phyloP scores from a whole-genome alignment of 1,140 invertebrate genomes.

The Phortica variegata region DNA sequence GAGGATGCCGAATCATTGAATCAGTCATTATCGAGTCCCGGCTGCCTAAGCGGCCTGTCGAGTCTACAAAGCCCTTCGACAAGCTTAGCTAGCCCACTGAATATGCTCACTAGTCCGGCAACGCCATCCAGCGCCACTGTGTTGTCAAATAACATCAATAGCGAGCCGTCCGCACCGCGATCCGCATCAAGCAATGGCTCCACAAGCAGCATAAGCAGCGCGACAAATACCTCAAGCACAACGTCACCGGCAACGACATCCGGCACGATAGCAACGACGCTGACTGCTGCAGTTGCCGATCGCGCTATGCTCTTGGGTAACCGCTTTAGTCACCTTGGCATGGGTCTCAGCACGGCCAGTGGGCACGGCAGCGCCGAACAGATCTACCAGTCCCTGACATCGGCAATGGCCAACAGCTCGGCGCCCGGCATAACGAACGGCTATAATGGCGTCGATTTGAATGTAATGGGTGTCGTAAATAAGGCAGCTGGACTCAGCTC shows the following conservation, averaged over 20 bases:
- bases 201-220: slow-evolving; percentile 30
- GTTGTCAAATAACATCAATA: slow-evolving; percentile 11
- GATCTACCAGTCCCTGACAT: slow-evolving; percentile 15
- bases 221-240: slow-evolving; percentile 40
- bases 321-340: slow-evolving; percentile 47
- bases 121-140: slow-evolving; percentile 15
- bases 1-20: slow-evolving; percentile 67
- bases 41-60: slow-evolving; percentile 73
- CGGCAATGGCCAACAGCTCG: background rate
- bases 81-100: slow-evolving; percentile 69
- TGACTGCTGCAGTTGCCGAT: slow-evolving; percentile 6
- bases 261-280: slow-evolving; percentile 1
- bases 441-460: slow-evolving; percentile 14
- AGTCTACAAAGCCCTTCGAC: slow-evolving; percentile 74
- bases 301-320: slow-evolving; percentile 41
- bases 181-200: slow-evolving; percentile 28
- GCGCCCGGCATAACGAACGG: slow-evolving; percentile 18
- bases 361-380: slow-evolving; percentile 17
- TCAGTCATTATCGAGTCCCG: slow-evolving; percentile 75
- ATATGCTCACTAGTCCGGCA: slow-evolving; percentile 61
- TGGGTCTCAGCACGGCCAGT: slow-evolving; percentile 29
- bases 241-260: slow-evolving; percentile 24
- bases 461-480: too few relatives aligned
- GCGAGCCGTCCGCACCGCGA: slow-evolving; percentile 9
- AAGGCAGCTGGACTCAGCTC: background rate